phyloP scores from a whole-genome alignment of 2,113 vertebrate species.

The Plotosus lineatus region DNA sequence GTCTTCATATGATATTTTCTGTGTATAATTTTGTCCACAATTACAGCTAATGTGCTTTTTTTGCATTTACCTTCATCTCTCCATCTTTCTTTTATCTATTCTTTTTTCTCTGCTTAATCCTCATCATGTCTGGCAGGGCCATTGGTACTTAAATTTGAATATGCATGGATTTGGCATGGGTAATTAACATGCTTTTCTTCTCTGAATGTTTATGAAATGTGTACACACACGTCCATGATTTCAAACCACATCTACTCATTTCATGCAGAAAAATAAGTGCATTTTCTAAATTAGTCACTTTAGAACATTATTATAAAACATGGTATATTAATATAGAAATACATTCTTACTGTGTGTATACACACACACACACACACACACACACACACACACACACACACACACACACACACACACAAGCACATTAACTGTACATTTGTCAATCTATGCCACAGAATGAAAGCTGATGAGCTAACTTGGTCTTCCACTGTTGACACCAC shows the following conservation, averaged over 20 bases:
- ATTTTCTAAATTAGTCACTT: too few species aligned
- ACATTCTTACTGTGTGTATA: too few species aligned
- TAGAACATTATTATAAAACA: too few species aligned
- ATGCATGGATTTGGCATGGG: constrained; percentile 48
- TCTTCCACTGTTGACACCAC: too few species aligned
- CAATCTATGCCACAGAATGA: too few species aligned
- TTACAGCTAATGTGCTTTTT: constrained; percentile 42
- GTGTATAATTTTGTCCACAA: constrained; percentile 36
- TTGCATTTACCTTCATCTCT: constrained; percentile 32
- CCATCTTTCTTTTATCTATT: constrained; percentile 26
- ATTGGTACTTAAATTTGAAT: constrained; percentile 49
- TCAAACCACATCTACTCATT: constrained; percentile 32
- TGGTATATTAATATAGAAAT: neutral
- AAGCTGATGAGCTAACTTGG: too few species aligned
- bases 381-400: too few species aligned
- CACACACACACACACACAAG: too few species aligned
- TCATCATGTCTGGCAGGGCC: constrained; percentile 45
- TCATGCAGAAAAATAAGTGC: too few species aligned
- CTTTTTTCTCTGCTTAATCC: constrained; percentile 28
- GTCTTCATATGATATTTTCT: neutral
- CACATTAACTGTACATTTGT: too few species aligned
- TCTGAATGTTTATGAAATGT: constrained; percentile 43
- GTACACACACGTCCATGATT: constrained; percentile 37
- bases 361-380: too few species aligned
- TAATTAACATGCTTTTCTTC: constrained; percentile 51